Conservation (phyloP, 1,140 invertebrate species). For the Dinothrombium tinctorium region DNA sequence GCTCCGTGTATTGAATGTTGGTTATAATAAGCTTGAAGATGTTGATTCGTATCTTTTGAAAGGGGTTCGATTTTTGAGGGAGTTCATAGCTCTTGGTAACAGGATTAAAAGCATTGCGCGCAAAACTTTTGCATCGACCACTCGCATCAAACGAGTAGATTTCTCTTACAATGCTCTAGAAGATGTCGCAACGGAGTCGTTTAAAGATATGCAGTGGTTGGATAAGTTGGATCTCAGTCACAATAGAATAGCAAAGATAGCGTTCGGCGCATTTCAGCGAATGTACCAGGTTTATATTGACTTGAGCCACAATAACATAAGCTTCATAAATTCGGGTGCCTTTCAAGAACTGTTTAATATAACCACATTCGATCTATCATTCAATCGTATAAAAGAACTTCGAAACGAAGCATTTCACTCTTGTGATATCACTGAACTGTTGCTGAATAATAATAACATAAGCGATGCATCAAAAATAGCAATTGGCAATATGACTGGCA, state of each 20-base stretch:
- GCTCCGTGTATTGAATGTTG: conserved; percentile 50
- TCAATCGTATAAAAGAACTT: conserved; percentile 46
- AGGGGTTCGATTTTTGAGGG: conserved; percentile 58
- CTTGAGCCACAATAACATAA: conserved; percentile 16
- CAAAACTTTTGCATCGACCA: conserved; percentile 21
- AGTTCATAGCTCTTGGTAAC: conserved; percentile 58
- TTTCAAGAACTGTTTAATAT: conserved; percentile 52
- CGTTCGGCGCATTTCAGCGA: conserved; percentile 41
- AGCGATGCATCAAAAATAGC: conserved; percentile 44
- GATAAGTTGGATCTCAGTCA: conserved; percentile 47
- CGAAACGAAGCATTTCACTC: conserved; percentile 46
- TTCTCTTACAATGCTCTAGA: conserved; percentile 51
- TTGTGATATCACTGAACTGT: conserved; percentile 50
- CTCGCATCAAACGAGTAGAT: conserved; percentile 62
- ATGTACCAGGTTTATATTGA: conserved; percentile 18
- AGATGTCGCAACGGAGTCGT: conserved; percentile 68
- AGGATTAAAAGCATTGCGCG: conserved; percentile 35
- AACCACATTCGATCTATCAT: conserved; percentile 51
- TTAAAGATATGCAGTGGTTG: conserved; percentile 57
- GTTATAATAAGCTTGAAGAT: conserved; percentile 50
- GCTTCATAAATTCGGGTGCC: conserved; percentile 13
- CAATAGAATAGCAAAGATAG: conserved; percentile 47
- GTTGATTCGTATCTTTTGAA: conserved; percentile 62
- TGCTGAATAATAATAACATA: conserved; percentile 48
- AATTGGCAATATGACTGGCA: conserved; percentile 55